Conservation (phyloP, 2,113 vertebrate genomes). For the Rhabdornis inornatus region DNA sequence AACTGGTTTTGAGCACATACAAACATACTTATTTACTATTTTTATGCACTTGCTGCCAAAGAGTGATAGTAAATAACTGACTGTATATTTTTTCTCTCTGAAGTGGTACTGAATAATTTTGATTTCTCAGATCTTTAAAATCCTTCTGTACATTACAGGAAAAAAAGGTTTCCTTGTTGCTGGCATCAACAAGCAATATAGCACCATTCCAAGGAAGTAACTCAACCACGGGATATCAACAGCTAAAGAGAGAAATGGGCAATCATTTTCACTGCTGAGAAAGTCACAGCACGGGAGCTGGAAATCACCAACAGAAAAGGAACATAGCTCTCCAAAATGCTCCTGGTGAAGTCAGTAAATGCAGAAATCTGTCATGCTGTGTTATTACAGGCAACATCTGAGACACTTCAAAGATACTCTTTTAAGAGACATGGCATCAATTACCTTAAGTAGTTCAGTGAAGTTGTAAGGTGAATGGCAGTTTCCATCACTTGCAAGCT, state of each 20-base stretch:
- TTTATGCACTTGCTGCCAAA: background rate
- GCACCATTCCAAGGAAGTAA: background rate
- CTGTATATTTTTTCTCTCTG: background rate
- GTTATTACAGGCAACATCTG: background rate
- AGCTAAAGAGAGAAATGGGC: background rate
- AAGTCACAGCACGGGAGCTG: background rate
- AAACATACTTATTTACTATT: background rate
- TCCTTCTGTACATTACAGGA: background rate
- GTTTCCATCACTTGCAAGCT: constrained; percentile 31
- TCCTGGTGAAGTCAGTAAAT: background rate
- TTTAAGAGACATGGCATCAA: background rate
- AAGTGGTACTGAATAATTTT: background rate
- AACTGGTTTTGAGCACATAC: background rate
- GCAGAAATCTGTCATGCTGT: background rate
- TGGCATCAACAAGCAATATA: background rate
- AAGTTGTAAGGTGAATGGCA: background rate
- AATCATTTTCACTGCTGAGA: background rate
- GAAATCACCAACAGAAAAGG: background rate
- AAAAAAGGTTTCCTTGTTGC: background rate
- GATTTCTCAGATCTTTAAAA: background rate
- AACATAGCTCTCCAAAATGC: background rate
- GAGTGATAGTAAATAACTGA: background rate
- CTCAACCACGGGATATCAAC: background rate
- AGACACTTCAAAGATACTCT: background rate
- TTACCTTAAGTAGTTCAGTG: constrained; percentile 1